Evolutionary conservation across 2,797 vertebrate species (phyloP), one percentile per base, ranked within the genome.

Genomic region (Sandelia bainsii): DNA sequence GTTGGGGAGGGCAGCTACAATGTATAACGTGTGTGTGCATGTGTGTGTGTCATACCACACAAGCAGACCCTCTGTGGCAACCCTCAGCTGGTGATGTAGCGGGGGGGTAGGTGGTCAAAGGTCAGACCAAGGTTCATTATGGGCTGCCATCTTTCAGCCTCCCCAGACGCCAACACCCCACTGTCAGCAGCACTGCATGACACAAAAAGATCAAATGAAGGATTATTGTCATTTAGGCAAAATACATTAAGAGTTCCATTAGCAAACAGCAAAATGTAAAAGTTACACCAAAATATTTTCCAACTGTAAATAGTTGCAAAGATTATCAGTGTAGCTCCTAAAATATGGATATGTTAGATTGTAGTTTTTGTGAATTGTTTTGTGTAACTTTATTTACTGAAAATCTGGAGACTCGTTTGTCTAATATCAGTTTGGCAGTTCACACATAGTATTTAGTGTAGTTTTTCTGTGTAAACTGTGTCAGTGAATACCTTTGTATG

Each of bases 121-220:
- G 91, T 93, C 85, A 59, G 60, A 72, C 53, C 4, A 66, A 59
- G 76, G 80, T 82, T 93, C 84, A 90, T 89, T 87, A 85, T 27
- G 68, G 62, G 69, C 75, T 73, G 69, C 79, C 74, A 89, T 91
- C 64, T 66, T 75, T 83, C 75, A 88, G 71, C 34, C 57, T 74
- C 71, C 32, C 63, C 76, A 88, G 83, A 86, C 69, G 56, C 59
- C 61, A 57, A 54, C 78, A 50, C 60, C 77, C 66, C 56, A 44
- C 82, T 75, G 75, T 84, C 76, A 69, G 68, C 42, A 53, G 69
- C 81, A 32, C 50, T 17, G 52, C 51, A 44, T 19, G 73, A 76
- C 65, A 75, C 67, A 60, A n/a, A 69, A 45, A 65, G 62, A 85
- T 76, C 56, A 75, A 79, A 74, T 83, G 62, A 87, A 73, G 73